These are phyloP conservation scores for Cyprinodon brontotheroides DNA, from an alignment of 2,113 vertebrate species.

Conservation along the genomic window DNA sequence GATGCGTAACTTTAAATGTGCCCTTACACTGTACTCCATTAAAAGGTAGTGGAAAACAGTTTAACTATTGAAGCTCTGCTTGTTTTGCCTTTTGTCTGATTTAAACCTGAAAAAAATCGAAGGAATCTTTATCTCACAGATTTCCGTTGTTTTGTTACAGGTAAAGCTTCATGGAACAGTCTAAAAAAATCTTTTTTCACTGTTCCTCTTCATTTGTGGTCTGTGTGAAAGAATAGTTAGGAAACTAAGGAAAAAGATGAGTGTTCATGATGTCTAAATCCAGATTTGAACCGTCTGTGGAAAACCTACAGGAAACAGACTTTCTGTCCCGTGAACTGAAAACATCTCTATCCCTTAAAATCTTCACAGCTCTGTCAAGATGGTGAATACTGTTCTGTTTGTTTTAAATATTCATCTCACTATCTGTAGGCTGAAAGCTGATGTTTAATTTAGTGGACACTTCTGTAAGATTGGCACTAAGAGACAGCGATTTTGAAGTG, in stretches of 20 bases:
- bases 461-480: conserved; percentile 69
- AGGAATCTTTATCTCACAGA: not conserved
- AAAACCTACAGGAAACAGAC: conserved; percentile 26
- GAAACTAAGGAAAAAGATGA: not conserved
- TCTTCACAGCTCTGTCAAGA: not conserved
- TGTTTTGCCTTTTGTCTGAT: not conserved
- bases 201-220: not conserved
- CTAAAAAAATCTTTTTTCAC: not conserved
- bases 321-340: conserved; percentile 36
- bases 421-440: not conserved
- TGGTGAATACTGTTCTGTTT: not conserved
- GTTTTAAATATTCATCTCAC: not conserved
- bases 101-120: not conserved
- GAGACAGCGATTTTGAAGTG: conserved; percentile 77
- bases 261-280: conserved; percentile 12
- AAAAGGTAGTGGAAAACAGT: not conserved
- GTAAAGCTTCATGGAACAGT: not conserved
- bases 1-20: not conserved
- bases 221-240: not conserved
- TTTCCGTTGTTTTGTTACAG: not conserved
- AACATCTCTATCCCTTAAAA: not conserved
- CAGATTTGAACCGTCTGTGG: conserved; percentile 9
- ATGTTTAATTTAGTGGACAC: conserved; percentile 7
- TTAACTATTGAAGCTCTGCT: not conserved
- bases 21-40: not conserved